Evolutionary conservation across 1,140 invertebrate species (phyloP).

Genomic region (Muscidifurax raptorellus): DNA sequence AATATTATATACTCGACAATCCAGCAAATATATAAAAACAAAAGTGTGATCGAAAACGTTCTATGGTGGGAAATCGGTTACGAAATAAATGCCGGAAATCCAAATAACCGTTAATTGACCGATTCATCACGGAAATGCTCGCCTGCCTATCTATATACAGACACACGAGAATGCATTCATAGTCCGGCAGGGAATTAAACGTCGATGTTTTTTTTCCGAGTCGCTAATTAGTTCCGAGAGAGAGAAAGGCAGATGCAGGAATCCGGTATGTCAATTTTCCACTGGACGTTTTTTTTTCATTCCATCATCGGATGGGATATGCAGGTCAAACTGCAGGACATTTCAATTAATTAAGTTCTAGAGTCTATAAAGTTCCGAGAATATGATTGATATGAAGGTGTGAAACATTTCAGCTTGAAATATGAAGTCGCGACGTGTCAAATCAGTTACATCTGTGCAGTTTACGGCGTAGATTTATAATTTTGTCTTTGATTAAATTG

Average conservation of each 20-base stretch:
- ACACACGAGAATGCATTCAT: background rate
- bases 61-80: too few species aligned
- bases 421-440: background rate
- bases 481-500: background rate
- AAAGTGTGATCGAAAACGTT: background rate
- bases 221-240: slow-evolving; percentile 16
- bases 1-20: too few species aligned
- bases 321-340: background rate
- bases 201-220: background rate
- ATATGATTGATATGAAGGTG: slow-evolving; percentile 29
- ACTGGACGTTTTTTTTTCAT: slow-evolving; percentile 18
- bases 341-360: slow-evolving; percentile 34
- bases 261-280: slow-evolving; percentile 1
- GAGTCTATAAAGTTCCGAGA: background rate
- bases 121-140: background rate
- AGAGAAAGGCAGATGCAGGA: background rate
- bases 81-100: too few species aligned
- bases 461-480: background rate
- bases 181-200: background rate
- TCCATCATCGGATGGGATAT: background rate
- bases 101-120: background rate
- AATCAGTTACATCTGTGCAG: background rate
- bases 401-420: slow-evolving; percentile 6
- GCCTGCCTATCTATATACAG: too few species aligned
- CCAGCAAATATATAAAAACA: background rate